phyloP scores from a whole-genome alignment of 2,797 vertebrate species.

The Odontamblyopus rebecca region DNA sequence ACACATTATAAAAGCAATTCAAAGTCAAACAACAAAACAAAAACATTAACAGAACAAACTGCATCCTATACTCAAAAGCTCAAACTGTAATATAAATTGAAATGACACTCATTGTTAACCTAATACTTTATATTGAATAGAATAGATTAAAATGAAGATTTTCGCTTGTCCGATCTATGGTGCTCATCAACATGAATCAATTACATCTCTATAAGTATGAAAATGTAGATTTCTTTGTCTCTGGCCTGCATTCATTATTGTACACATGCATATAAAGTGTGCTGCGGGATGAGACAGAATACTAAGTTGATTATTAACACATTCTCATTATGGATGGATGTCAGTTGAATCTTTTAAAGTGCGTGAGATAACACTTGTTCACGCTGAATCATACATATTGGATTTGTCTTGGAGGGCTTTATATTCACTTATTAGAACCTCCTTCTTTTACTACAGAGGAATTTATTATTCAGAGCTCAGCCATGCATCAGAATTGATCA shows the following conservation, averaged over 20 bases:
- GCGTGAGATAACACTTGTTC: slow-evolving; percentile 21
- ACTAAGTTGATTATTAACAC: slow-evolving; percentile 18
- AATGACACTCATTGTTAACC: too few relatives aligned
- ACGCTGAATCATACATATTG: slow-evolving; percentile 22
- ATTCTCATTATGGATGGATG: slow-evolving; percentile 22
- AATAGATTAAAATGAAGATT: background rate
- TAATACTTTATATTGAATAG: background rate
- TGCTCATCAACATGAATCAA: background rate
- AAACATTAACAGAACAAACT: too few relatives aligned
- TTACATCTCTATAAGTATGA: background rate
- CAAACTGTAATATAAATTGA: too few relatives aligned
- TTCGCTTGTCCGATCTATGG: background rate
- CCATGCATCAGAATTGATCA: slow-evolving; percentile 46
- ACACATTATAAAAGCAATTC: too few relatives aligned
- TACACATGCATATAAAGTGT: background rate
- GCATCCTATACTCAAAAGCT: too few relatives aligned
- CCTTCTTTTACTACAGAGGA: slow-evolving; percentile 27
- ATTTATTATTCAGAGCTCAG: slow-evolving; percentile 39
- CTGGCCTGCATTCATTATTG: background rate
- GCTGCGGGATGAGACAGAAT: slow-evolving; percentile 1
- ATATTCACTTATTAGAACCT: slow-evolving; percentile 46
- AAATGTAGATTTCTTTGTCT: background rate
- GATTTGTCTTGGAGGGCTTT: background rate
- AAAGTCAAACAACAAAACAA: too few relatives aligned
- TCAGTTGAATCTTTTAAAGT: slow-evolving; percentile 17